Conservation (phyloP, 2,797 vertebrate species). For the Gobionotothen gibberifrons region DNA sequence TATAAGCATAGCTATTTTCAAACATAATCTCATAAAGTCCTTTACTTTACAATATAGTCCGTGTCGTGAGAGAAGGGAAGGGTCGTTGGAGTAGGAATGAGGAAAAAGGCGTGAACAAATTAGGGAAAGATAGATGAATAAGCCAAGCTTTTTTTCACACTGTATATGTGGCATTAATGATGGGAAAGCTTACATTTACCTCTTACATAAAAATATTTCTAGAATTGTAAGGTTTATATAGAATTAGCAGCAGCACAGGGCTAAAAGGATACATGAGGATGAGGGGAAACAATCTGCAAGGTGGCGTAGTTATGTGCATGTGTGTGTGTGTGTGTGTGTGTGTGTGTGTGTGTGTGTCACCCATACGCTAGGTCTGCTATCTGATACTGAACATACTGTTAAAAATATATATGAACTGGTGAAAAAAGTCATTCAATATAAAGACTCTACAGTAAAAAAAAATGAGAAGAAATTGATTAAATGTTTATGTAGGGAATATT, state of each 20-base stretch:
- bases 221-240: constrained; percentile 91
- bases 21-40: constrained; percentile 94
- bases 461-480: constrained; percentile 59
- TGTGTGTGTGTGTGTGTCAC: constrained; percentile 25
- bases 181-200: constrained; percentile 93
- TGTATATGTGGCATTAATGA: constrained; percentile 95
- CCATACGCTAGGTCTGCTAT: constrained; percentile 55
- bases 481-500: constrained; percentile 78
- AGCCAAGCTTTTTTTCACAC: constrained; percentile 86
- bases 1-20: constrained; percentile 96
- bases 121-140: constrained; percentile 89
- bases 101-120: constrained; percentile 81
- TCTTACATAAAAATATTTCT: constrained; percentile 97
- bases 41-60: constrained; percentile 94
- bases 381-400: constrained; percentile 74
- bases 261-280: constrained; percentile 84
- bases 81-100: constrained; percentile 59
- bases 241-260: constrained; percentile 96
- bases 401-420: constrained; percentile 84
- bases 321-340: constrained; percentile 7
- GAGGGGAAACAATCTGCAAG: constrained; percentile 67
- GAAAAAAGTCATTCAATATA: constrained; percentile 81
- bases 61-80: constrained; percentile 80
- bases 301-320: constrained; percentile 37
- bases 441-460: constrained; percentile 76